Conservation (phyloP, 2,888 invertebrate species). For the Ecdyonurus torrentis region DNA sequence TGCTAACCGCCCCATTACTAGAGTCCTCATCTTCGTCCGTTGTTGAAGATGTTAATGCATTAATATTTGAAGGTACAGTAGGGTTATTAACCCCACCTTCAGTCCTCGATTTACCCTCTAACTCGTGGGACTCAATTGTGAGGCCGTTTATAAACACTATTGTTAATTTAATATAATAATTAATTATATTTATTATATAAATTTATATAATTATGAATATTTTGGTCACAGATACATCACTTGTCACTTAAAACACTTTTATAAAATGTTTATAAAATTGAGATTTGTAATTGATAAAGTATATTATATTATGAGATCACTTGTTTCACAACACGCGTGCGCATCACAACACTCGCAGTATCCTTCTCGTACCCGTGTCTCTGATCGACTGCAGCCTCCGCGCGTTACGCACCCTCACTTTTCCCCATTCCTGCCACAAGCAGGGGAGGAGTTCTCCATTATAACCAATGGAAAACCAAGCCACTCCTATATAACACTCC, state of each 20-base stretch:
- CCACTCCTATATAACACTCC: neutral
- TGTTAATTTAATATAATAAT: too few species aligned
- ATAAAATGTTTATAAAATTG: too few species aligned
- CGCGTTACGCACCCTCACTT: slow-evolving; percentile 1
- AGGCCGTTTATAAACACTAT: too few species aligned
- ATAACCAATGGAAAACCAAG: neutral
- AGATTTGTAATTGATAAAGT: too few species aligned
- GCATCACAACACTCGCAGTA: neutral
- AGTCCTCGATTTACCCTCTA: neutral
- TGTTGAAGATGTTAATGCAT: neutral
- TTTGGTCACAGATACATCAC: too few species aligned
- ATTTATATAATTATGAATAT: too few species aligned
- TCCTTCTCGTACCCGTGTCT: neutral
- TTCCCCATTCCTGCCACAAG: neutral
- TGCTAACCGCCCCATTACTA: neutral
- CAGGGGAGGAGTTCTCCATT: neutral
- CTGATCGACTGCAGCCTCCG: neutral
- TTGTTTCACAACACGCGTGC: neutral
- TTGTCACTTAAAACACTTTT: too few species aligned
- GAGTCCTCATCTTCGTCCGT: neutral
- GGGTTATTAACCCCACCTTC: neutral
- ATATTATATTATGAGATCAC: too few species aligned
- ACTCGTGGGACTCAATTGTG: slow-evolving; percentile 1
- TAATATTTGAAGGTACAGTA: neutral
- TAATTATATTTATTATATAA: too few species aligned